Evolutionary conservation across 2,113 vertebrate genomes (phyloP), one percentile per base, ranked within the genome.

Genomic region (Typhlomys cinereus): DNA sequence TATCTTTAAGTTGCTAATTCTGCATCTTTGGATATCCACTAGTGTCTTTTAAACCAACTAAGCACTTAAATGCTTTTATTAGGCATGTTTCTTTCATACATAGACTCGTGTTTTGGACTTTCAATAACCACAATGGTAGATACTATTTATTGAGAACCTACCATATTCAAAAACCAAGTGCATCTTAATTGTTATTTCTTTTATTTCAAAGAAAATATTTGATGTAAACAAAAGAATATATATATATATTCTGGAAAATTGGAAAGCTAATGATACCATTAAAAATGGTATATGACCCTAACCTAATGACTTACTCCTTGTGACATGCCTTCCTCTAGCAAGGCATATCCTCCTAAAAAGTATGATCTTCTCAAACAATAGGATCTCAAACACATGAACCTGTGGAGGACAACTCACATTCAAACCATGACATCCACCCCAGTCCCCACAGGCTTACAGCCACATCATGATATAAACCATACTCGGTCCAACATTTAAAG

Each of bases 191-290:
- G 20, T 71, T 57, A 46, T 54, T 70, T 70, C 17, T 39, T 71
- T 91, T 75, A 11, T 78, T 83, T 70, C 25, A 92, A 87, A 69
- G 27, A 27, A 87, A 79, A 84, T 48, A 84, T 69, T 69, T 88
- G 36, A 59, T 80, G 54, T 25, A 39, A 21, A 88, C 11, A 64
- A 59, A 90, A 69, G 39, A 7, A 85, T 76, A 21, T 39, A 36
- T 8, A 2, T 41, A 70, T 15, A 70, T 10, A 1, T 25, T 52
- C 31, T 39, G 76, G 6, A n/a, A 81, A n/a, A 25, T 71, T 50
- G 59, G 31, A 89, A 62, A 71, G 14, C 25, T 70, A 88, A 39
- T 76, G 66, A 62, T 88, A 44, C 50, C 5, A 69, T 62, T 85
- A n/a, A 23, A 69, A 75, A 57, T 39, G 4, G 84, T 76, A 57